These are phyloP conservation scores for Graptemys geographica DNA, from an alignment of 2,797 vertebrate species.

Conservation along the genomic window DNA sequence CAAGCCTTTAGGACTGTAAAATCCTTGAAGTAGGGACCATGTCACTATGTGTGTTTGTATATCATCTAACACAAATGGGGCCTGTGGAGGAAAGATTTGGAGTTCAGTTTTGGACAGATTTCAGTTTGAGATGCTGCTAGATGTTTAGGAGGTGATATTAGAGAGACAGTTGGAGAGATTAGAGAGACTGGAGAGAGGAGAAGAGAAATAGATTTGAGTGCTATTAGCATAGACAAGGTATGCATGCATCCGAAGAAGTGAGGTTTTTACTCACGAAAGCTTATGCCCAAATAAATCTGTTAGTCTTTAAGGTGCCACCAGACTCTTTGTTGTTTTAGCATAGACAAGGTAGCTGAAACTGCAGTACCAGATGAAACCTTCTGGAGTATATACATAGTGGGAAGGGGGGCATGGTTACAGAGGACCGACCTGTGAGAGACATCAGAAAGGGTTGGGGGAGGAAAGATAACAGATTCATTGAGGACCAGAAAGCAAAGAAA, in stretches of 20 bases:
- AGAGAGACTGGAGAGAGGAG: not conserved
- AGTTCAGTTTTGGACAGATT: not conserved
- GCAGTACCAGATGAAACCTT: no score
- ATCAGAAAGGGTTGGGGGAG: not conserved
- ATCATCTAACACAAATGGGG: accelerated
- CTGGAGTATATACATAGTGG: not conserved
- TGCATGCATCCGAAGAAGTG: no score
- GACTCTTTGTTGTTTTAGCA: no score
- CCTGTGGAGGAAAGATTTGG: not conserved
- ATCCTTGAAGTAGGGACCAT: not conserved
- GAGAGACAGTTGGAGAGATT: not conserved
- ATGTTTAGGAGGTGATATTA: not conserved
- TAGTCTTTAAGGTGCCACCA: no score
- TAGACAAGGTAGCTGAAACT: not conserved
- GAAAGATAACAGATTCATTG: not conserved
- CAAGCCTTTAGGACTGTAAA: not conserved
- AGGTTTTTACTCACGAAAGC: no score
- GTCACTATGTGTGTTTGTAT: not conserved
- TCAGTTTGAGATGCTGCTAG: not conserved
- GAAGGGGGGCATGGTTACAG: not conserved
- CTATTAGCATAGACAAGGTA: not conserved
- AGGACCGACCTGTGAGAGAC: not conserved
- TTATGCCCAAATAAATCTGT: no score
- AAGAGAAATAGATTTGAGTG: not conserved
- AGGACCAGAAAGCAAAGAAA: not conserved